Base-by-base conservation (phyloP, 1,140 invertebrate species). In the Drosophila subpulchrella region DNA sequence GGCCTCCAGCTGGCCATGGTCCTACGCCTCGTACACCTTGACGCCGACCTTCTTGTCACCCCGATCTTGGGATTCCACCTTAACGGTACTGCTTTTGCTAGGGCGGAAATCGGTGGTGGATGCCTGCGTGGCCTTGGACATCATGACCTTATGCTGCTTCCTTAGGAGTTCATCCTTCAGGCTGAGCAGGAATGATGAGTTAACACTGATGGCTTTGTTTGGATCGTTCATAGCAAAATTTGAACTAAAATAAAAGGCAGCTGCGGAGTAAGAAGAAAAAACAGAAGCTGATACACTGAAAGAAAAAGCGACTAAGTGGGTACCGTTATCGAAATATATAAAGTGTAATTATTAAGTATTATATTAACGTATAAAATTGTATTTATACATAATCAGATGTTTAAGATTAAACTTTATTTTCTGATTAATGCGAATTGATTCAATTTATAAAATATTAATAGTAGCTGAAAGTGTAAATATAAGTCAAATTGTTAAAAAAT, bases 101-200 rank as follows among this genome's bases (percentile, higher is more conserved):
- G 83, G 72, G 1, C 48, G 48, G 27, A 71, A 85, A 12, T 89
- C 83, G 13, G 47, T 70, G n/a, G 60, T 53, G 6, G 70, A 4
- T 13, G 90, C 38, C 91, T 81, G 57, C 80, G 83, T 93, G 1
- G 88, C 74, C 78, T 95, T 96, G 4, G 94, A 94, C 79, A 95
- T 93, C 46, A 94, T 93, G 3, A 96, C 94, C 92, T 97, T 96
- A 83, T 95, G 94, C 92, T 97, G 95, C 91, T 97, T 97, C 51
- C 95, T 94, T 13, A 96, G 80, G 38, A 97, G 92, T 92, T 97
- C 96, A 3, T 96, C 96, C 93, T 96, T 96, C 63, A 96, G 93
- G 54, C 88, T 92, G 6, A 92, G 76, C 60, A 92, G 55, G 6
- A 90, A 92, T 0, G 91, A 92, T 36, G 91, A 71, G 77, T 92